Conservation (phyloP, 2,888 invertebrate species). For the Salpingus planirostris region DNA sequence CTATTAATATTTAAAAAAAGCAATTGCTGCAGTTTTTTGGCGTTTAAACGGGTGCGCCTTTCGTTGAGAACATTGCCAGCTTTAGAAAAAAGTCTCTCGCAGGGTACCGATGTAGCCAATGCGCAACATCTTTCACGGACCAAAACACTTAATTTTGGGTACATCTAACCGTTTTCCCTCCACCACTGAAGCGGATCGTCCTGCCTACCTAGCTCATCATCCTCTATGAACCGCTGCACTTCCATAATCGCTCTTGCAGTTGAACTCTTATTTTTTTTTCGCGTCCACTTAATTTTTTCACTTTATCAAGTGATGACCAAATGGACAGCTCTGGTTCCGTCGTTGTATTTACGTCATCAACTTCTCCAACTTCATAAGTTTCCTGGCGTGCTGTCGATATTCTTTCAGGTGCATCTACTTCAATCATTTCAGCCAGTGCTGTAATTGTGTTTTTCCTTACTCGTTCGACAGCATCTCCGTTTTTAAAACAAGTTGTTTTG, state of each 20-base stretch:
- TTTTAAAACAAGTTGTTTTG: neutral
- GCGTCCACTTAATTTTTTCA: neutral
- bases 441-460: neutral
- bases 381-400: too few species aligned
- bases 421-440: neutral
- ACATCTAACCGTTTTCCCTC: constrained; percentile 4
- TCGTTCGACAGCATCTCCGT: neutral
- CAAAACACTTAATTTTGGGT: neutral
- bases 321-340: neutral
- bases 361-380: too few species aligned
- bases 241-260: constrained; percentile 1
- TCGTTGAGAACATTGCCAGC: constrained; percentile 7
- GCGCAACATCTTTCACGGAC: constrained; percentile 1
- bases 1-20: constrained; percentile 6
- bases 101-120: constrained; percentile 6
- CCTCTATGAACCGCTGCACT: constrained; percentile 6
- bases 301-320: neutral
- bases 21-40: constrained; percentile 7
- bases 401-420: too few species aligned
- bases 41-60: constrained; percentile 6
- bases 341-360: too few species aligned
- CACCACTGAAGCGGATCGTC: constrained; percentile 8
- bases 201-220: constrained; percentile 1
- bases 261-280: neutral
- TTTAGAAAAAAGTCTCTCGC: constrained; percentile 12